phyloP scores from a whole-genome alignment of 2,797 vertebrate species.

The Chelonia mydas region DNA sequence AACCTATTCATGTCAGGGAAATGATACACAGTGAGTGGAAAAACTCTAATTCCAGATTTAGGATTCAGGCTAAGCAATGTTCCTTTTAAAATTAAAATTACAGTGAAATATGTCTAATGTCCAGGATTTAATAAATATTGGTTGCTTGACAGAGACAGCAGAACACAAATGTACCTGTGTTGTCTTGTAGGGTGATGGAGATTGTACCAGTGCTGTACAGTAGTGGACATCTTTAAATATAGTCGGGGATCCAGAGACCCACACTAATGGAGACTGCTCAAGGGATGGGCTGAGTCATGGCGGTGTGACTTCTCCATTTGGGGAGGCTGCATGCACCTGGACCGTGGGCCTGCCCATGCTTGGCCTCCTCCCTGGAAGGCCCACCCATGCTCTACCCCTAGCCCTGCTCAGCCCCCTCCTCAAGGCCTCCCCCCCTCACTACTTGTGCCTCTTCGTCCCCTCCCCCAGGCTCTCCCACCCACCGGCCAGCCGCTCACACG shows the following conservation, averaged over 20 bases:
- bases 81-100: background rate
- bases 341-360: too few relatives aligned
- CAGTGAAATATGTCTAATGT: background rate
- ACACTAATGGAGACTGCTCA: background rate
- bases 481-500: rapidly evolving
- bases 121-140: background rate
- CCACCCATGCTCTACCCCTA: too few relatives aligned
- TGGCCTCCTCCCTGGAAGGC: too few relatives aligned
- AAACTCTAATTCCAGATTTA: background rate
- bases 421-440: too few relatives aligned
- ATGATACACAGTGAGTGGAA: background rate
- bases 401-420: too few relatives aligned
- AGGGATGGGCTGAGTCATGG: background rate
- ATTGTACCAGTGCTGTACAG: background rate
- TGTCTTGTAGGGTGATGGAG: rapidly evolving
- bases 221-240: background rate
- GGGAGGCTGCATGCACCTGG: too few relatives aligned
- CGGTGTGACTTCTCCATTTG: too few relatives aligned
- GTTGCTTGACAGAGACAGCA: background rate
- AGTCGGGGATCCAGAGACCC: rapidly evolving
- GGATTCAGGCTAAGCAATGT: background rate
- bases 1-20: background rate
- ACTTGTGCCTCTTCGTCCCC: too few relatives aligned
- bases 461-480: too few relatives aligned
- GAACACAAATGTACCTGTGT: rapidly evolving